phyloP scores from a whole-genome alignment of 2,888 invertebrate genomes.

The Dinocampus coccinellae region DNA sequence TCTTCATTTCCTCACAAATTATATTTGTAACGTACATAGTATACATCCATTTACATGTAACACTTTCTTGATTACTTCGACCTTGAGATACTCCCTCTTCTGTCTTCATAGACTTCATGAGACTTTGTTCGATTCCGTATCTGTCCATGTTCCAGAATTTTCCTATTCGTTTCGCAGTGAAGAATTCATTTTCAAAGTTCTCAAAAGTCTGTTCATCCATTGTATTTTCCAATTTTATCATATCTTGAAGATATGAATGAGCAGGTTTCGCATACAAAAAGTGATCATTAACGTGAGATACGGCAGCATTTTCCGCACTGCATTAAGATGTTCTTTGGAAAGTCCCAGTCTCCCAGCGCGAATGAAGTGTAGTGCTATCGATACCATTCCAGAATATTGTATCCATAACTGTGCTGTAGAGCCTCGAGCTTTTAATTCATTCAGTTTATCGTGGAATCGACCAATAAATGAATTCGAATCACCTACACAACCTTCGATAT shows the following conservation, averaged over 20 bases:
- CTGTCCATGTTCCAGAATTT: constrained; percentile 65
- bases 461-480: not conserved
- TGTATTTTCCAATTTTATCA: constrained; percentile 42
- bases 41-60: constrained; percentile 24
- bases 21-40: too few species aligned
- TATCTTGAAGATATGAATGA: constrained; percentile 64
- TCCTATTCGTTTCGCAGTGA: constrained; percentile 59
- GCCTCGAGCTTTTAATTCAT: constrained; percentile 36
- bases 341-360: constrained; percentile 56
- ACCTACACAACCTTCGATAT: not conserved
- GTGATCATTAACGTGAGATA: constrained; percentile 61
- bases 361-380: constrained; percentile 54
- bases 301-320: constrained; percentile 56
- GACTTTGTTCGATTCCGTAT: constrained; percentile 53
- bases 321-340: constrained; percentile 55
- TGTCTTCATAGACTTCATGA: constrained; percentile 42
- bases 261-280: constrained; percentile 35
- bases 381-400: constrained; percentile 59
- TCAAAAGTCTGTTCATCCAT: constrained; percentile 45
- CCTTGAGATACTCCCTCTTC: constrained; percentile 57
- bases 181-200: constrained; percentile 59
- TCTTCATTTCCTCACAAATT: too few species aligned
- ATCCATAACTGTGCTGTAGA: constrained; percentile 62
- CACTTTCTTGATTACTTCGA: constrained; percentile 58
- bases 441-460: not conserved